phyloP scores from a whole-genome alignment of 2,888 invertebrate genomes.

The Sphaerophoria taeniata region DNA sequence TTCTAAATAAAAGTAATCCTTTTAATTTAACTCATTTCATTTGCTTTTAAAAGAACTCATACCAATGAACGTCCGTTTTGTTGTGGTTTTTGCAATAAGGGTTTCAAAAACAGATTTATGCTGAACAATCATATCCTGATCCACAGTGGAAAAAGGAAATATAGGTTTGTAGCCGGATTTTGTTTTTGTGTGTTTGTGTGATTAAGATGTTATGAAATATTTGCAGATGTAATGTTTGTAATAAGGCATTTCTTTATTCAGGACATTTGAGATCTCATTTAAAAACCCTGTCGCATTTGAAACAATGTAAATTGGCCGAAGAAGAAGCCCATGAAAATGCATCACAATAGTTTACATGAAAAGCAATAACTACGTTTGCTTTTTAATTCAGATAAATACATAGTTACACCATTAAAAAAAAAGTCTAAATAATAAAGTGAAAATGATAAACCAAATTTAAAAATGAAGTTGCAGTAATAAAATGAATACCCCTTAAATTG shows the following conservation, averaged over 20 bases:
- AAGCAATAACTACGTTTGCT: too few relatives aligned
- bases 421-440: too few relatives aligned
- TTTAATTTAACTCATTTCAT: not conserved
- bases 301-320: conserved; percentile 27
- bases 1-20: too few relatives aligned
- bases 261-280: conserved; percentile 54
- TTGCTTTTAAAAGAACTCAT: conserved; percentile 21
- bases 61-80: conserved; percentile 52
- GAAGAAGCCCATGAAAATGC: too few relatives aligned
- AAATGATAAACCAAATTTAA: too few relatives aligned
- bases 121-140: conserved; percentile 38
- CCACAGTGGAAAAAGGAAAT: conserved; percentile 42
- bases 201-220: conserved; percentile 3
- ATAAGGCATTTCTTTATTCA: conserved; percentile 35
- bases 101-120: conserved; percentile 34
- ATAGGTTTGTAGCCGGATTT: conserved; percentile 27
- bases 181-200: not conserved
- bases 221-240: conserved; percentile 50
- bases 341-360: too few relatives aligned
- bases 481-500: too few relatives aligned
- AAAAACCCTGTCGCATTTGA: conserved; percentile 33
- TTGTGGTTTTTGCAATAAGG: conserved; percentile 35
- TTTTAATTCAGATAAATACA: too few relatives aligned
- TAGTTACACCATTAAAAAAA: too few relatives aligned
- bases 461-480: too few relatives aligned